Conservation (phyloP, 2,888 invertebrate genomes). For the Tipula unca region DNA sequence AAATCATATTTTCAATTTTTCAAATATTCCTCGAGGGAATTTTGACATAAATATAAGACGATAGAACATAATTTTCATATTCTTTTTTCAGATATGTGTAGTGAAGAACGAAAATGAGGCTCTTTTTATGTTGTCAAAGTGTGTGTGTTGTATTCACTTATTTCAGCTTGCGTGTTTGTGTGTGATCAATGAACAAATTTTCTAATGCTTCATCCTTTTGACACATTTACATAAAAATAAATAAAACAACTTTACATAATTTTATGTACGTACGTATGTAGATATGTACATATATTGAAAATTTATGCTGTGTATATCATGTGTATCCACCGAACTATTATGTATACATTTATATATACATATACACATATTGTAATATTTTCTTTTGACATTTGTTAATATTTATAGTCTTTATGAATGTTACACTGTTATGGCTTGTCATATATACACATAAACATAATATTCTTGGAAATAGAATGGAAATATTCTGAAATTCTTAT, state of each 20-base stretch:
- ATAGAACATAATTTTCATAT: not conserved
- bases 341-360: no score
- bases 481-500: not conserved
- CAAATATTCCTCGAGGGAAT: not conserved
- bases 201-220: not conserved
- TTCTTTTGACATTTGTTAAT: not conserved
- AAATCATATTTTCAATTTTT: not conserved
- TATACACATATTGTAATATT: not conserved
- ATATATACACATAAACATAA: not conserved
- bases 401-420: not conserved
- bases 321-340: not conserved
- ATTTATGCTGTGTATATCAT: not conserved
- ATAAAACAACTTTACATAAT: not conserved
- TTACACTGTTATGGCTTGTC: not conserved
- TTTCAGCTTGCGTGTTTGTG: not conserved
- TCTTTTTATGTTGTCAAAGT: not conserved
- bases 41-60: not conserved
- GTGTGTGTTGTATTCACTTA: not conserved
- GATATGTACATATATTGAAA: not conserved
- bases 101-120: not conserved
- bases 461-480: not conserved
- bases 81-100: not conserved
- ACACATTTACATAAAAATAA: not conserved
- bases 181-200: constrained; percentile 14
- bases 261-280: not conserved